Evolutionary conservation across 2,888 invertebrate species (phyloP), one percentile per base, ranked within the genome.

Genomic region (Eupithecia inturbata): DNA sequence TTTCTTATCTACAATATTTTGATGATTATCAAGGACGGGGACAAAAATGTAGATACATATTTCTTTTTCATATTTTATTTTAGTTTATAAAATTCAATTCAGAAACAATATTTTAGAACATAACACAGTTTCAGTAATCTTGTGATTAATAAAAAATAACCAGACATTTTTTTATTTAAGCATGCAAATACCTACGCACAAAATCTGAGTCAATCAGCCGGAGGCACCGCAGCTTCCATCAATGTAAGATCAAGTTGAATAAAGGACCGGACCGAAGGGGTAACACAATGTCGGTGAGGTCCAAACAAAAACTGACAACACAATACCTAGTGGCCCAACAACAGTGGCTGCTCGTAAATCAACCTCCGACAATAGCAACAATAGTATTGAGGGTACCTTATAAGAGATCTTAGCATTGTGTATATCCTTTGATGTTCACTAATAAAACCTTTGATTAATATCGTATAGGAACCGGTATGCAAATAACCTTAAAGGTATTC

Each of bases 381-480:
- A 94, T 93, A 89, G 92, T 92, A 92, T 93, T 94, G 93, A 94
- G 93, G 94, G 94, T 92, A 93, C 94, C 94, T 93, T 93, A 94
- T 93, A 94, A 93, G 93, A 94, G 94, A 94, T 94, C 93, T 94
- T 92, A 92, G 92, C 87, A 92, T 94, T 94, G 94, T 94, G 90
- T 89, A 87, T 89, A 92, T 90, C 91, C 94, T 94, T 94, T 94
- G 94, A 94, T 94, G 92, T 94, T 94, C 93, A 92, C 93, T 94
- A 94, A 94, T 94, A 94, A 94, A 94, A 94, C 94, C 92, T 93
- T 94, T 94, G 94, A 94, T 94, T 94, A 94, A 94, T 94, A 94
- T 94, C 94, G 93, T 92, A 94, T 94, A 89, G 91, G 89, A 91
- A 93, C 94, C 93, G 91, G 92, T 93, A 94, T 94, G 94, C 94